Base-by-base conservation (phyloP, 2,888 invertebrate species). In the Lithophane ornitopus region DNA sequence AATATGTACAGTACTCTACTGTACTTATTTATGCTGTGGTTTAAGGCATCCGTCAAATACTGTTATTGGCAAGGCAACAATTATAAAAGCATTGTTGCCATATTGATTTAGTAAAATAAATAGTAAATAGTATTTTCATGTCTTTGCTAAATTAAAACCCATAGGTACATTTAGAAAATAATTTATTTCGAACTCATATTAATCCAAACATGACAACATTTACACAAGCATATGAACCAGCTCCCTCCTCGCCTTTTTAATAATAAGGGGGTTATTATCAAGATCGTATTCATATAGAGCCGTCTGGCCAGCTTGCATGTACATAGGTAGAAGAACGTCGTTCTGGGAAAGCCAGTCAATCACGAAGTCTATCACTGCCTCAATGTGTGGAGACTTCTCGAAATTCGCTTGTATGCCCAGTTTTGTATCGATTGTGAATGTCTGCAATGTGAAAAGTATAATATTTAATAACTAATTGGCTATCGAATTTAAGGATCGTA, bases 261-360 rank as follows among this genome's bases (percentile, higher is more conserved):
- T 87, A 67, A 94, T 94, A 3, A 89, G 86, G 0, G 91, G 92
- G 62, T 93, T 89, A 6, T 84, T 88, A 4, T 81, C 81, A 3
- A 90, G 49, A 44, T 93, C 94, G 22, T 90, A 81, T 0, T 78
- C 71, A 56, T 85, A 93, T 4, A 88, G 80, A 0, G 87, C 74
- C 0, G 73, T 78, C 39, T 93, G 89, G 7, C 89, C 90, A 0
- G 94, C 93, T 34, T 93, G 94, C 11, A 94, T 71, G 78, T 95
- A 96, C 94, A 95, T 94, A 0, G 95, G 94, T 2, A 95, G 85
- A 0, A 94, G 79, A 0, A 91, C 76, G 2, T 95, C 94, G 76
- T 95, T 92, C 2, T 93, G 93, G 0, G 93, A 90, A 0, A 96
- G 84, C 96, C 96, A 96, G 8, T 94, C 93, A 4, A 96, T 88